Conservation (phyloP, 2,797 vertebrate genomes). For the Galago senegalensis region DNA sequence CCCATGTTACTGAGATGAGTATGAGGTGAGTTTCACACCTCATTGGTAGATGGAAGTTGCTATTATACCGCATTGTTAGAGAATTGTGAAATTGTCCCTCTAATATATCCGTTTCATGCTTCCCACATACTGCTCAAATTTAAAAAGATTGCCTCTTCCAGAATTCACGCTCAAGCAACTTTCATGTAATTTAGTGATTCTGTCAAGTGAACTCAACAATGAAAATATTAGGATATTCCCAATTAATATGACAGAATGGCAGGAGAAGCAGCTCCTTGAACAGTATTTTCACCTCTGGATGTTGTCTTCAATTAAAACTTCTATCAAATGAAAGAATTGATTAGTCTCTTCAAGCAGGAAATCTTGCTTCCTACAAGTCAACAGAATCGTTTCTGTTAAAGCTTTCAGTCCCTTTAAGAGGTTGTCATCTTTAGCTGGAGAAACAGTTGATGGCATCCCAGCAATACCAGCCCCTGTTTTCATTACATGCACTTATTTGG, state of each 20-base stretch:
- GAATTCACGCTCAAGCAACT: slow-evolving; percentile 83
- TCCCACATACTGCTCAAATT: slow-evolving; percentile 69
- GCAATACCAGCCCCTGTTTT: slow-evolving; percentile 65
- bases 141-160: slow-evolving; percentile 78
- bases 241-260: slow-evolving; percentile 83
- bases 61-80: slow-evolving; percentile 48
- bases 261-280: slow-evolving; percentile 82
- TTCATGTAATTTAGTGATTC: slow-evolving; percentile 79
- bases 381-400: slow-evolving; percentile 89
- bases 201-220: slow-evolving; percentile 83
- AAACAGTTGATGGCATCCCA: slow-evolving; percentile 83
- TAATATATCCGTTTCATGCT: slow-evolving; percentile 69
- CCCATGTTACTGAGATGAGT: slow-evolving; percentile 78
- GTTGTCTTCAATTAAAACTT: slow-evolving; percentile 90
- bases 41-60: slow-evolving; percentile 72
- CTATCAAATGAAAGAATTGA: slow-evolving; percentile 88
- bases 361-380: slow-evolving; percentile 85
- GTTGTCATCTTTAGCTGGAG: slow-evolving; percentile 80
- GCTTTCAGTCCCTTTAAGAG: slow-evolving; percentile 86
- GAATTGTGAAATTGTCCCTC: slow-evolving; percentile 78
- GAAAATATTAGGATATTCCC: slow-evolving; percentile 85
- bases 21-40: slow-evolving; percentile 73
- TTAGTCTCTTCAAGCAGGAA: slow-evolving; percentile 87
- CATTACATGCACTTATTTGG: slow-evolving; percentile 84
- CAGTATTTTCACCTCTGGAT: slow-evolving; percentile 86